Evolutionary conservation across 2,888 invertebrate species (phyloP).

Genomic region (Erebia ligea): DNA sequence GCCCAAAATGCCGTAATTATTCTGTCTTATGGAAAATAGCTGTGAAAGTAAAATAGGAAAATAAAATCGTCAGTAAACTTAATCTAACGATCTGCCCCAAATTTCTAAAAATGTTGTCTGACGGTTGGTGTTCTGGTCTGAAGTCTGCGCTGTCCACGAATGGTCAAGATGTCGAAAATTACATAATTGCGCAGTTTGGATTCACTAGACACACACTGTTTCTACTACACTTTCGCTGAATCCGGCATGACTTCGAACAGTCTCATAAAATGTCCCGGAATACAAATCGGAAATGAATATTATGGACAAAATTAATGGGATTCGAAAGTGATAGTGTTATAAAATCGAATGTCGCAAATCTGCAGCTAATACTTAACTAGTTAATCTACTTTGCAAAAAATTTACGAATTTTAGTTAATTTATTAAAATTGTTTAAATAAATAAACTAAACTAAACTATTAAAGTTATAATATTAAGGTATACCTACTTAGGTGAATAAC

Average conservation of each 20-base stretch:
- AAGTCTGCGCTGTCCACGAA: conserved; percentile 21
- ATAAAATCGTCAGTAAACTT: too few relatives aligned
- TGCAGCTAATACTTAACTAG: background rate
- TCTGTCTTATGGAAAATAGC: too few relatives aligned
- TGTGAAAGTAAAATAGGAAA: too few relatives aligned
- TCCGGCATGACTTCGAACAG: conserved; percentile 58
- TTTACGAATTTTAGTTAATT: too few relatives aligned
- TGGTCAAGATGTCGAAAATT: conserved; percentile 42
- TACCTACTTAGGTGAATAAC: too few relatives aligned
- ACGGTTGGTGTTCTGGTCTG: background rate
- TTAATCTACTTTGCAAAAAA: background rate
- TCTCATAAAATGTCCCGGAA: conserved; percentile 53
- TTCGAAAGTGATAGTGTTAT: conserved; percentile 40
- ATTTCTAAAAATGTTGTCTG: too few relatives aligned
- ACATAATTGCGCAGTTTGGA: conserved; percentile 67
- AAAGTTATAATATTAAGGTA: too few relatives aligned
- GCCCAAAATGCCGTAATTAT: too few relatives aligned
- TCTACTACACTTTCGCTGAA: conserved; percentile 64
- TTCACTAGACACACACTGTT: conserved; percentile 51
- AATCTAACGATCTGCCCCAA: too few relatives aligned
- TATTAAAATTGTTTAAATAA: too few relatives aligned
- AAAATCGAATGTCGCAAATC: conserved; percentile 10
- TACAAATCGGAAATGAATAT: conserved; percentile 58
- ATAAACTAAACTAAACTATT: too few relatives aligned
- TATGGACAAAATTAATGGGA: conserved; percentile 39